phyloP scores from a whole-genome alignment of 2,113 vertebrate genomes.

The Tupaia tana region DNA sequence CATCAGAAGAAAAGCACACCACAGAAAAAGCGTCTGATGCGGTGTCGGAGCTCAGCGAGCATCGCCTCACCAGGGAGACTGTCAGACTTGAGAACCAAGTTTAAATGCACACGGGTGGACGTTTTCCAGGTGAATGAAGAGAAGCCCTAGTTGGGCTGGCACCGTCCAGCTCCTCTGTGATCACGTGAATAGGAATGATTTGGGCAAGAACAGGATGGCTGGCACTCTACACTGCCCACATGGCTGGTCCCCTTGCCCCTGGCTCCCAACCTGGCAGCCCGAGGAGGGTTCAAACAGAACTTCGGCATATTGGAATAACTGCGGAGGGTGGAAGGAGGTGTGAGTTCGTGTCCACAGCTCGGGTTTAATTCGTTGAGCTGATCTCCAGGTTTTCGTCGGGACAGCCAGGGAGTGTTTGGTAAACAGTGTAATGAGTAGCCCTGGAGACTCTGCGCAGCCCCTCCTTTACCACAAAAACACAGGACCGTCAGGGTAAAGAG shows the following conservation, averaged over 20 bases:
- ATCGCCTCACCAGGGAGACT: neutral
- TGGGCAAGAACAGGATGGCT: too few relatives aligned
- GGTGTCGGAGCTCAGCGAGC: neutral
- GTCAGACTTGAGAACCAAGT: constrained; percentile 46
- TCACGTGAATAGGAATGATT: neutral
- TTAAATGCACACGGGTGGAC: neutral
- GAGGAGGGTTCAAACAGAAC: neutral
- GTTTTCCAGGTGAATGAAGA: neutral
- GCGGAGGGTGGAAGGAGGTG: neutral
- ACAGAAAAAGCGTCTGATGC: constrained; percentile 24
- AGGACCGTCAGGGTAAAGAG: neutral
- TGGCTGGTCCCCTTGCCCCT: neutral
- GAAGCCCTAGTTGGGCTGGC: neutral
- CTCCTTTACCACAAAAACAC: constrained; percentile 12
- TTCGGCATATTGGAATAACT: neutral
- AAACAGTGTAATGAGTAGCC: constrained; percentile 46
- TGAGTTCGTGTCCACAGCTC: neutral
- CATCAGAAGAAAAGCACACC: neutral
- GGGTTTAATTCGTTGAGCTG: constrained; percentile 10
- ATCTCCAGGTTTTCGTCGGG: constrained; percentile 25
- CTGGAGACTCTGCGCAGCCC: constrained; percentile 32
- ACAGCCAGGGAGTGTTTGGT: neutral
- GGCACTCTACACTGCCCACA: neutral
- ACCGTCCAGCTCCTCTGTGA: neutral
- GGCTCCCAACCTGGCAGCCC: neutral